A percentile compares a stretch with the other conserved stretches of the same genome.
Conservation (phyloP, 2,888 invertebrate species). For the Sinodicranocentrus sp. region DNA sequence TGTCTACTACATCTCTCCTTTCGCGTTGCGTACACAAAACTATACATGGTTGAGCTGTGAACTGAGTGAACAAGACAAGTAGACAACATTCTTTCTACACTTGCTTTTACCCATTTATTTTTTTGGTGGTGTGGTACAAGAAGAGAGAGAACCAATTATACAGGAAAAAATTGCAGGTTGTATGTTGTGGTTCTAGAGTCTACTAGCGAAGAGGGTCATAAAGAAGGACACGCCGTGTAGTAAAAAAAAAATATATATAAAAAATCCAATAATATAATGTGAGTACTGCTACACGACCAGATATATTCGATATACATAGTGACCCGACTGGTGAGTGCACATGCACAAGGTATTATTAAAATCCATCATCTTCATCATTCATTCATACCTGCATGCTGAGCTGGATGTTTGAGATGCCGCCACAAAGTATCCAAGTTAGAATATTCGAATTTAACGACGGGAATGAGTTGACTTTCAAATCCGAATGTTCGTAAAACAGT, state of each 20-base stretch:
- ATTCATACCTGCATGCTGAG: slow-evolving; percentile 58
- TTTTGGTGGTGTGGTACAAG: too few relatives aligned
- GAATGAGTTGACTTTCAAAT: slow-evolving; percentile 50
- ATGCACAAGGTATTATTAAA: background rate
- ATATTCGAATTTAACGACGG: slow-evolving; percentile 69
- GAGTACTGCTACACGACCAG: background rate
- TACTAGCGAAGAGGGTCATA: too few relatives aligned
- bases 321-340: background rate
- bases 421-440: slow-evolving; percentile 63
- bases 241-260: background rate
- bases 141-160: too few relatives aligned
- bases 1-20: background rate
- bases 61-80: too few relatives aligned
- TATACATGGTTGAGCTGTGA: background rate
- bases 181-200: too few relatives aligned
- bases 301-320: background rate
- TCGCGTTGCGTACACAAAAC: slow-evolving; percentile 14
- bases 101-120: too few relatives aligned
- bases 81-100: too few relatives aligned
- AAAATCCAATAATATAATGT: background rate
- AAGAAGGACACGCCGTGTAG: too few relatives aligned
- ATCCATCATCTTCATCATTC: background rate
- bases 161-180: too few relatives aligned
- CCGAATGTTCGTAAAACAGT: slow-evolving; percentile 18
- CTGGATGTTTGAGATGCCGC: slow-evolving; percentile 52